Base-by-base conservation (phyloP, 2,888 invertebrate species). In the Ecdyonurus torrentis region DNA sequence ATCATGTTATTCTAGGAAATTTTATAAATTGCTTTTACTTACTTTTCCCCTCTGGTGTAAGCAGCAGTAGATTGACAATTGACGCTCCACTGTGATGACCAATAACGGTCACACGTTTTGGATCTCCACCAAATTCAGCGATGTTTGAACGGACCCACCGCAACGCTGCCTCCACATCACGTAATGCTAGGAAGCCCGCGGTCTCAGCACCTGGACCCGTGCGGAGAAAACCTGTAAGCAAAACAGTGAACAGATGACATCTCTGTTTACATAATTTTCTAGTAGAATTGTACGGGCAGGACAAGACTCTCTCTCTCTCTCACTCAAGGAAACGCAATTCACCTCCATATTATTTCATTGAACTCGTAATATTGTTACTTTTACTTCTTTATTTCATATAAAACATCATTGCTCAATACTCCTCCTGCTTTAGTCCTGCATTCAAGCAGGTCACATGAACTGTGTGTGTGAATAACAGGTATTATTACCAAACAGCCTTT, bases 21-120 rank as follows among this genome's bases (percentile, higher is more conserved):
- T n/a, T n/a, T n/a, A n/a, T n/a, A n/a, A n/a, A n/a, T n/a, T n/a
- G n/a, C n/a, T n/a, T n/a, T n/a, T n/a, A n/a, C 60, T 68, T 71
- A 86, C 87, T 86, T 79, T 84, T 87, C 60, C 86, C 84, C 25
- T 85, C 83, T 0, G 91, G 88, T 62, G 91, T 84, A 70, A 92
- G 83, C 71, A 93, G 84, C 63, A 94, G 80, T 55, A 91, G 81
- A 74, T 91, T 91, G 67, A 85, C 90, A 52, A 92, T 78, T 1
- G 91, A 89, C 0, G 92, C 93, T 1, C 92, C 94, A 2, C 88
- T 87, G 62, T 87, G 89, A 76, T 93, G 92, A 1, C 91, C 94
- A 67, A 89, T 81, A 55, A 94, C 76, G 23, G 92, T 92, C 65
- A 94, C 83, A 61, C 89, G 79, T 59, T 80, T 77, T 0, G 89